phyloP scores from a whole-genome alignment of 2,888 invertebrate species.

The Drosophila ezoana region DNA sequence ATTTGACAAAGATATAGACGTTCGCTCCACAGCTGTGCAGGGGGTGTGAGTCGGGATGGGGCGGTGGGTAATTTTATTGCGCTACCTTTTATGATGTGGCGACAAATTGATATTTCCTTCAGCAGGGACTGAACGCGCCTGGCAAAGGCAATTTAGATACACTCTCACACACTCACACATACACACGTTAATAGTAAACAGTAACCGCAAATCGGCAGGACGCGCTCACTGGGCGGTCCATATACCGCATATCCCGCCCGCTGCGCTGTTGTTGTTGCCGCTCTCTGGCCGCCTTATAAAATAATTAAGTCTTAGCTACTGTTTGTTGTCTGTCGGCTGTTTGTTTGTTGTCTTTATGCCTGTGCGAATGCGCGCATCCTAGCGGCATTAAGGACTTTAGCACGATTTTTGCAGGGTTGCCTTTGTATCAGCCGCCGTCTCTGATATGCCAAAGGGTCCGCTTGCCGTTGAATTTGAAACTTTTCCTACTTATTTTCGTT shows the following conservation, averaged over 20 bases:
- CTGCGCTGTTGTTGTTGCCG: slow-evolving; percentile 46
- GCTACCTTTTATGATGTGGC: slow-evolving; percentile 80
- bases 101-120: slow-evolving; percentile 82
- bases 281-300: slow-evolving; percentile 70
- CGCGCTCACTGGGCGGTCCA: slow-evolving; percentile 72
- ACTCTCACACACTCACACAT: slow-evolving; percentile 15
- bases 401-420: slow-evolving; percentile 70
- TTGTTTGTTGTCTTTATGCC: slow-evolving; percentile 67
- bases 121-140: slow-evolving; percentile 34
- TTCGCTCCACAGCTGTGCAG: slow-evolving; percentile 19
- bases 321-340: slow-evolving; percentile 62
- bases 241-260: slow-evolving; percentile 53
- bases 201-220: slow-evolving; percentile 57
- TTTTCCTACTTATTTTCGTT: slow-evolving; percentile 56
- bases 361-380: slow-evolving; percentile 64
- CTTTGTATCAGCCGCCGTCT: slow-evolving; percentile 26
- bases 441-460: slow-evolving; percentile 42
- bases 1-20: slow-evolving; percentile 72
- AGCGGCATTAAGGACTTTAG: slow-evolving; percentile 80
- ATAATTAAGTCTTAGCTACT: slow-evolving; percentile 80
- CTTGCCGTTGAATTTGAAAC: slow-evolving; percentile 64
- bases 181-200: slow-evolving; percentile 40
- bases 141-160: slow-evolving; percentile 74
- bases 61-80: slow-evolving; percentile 79
- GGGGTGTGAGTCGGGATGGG: not conserved